A percentile compares a stretch with the other conserved stretches of the same genome.
Conservation (phyloP, 2,888 invertebrate species). For the Caenorhabditis sp. region DNA sequence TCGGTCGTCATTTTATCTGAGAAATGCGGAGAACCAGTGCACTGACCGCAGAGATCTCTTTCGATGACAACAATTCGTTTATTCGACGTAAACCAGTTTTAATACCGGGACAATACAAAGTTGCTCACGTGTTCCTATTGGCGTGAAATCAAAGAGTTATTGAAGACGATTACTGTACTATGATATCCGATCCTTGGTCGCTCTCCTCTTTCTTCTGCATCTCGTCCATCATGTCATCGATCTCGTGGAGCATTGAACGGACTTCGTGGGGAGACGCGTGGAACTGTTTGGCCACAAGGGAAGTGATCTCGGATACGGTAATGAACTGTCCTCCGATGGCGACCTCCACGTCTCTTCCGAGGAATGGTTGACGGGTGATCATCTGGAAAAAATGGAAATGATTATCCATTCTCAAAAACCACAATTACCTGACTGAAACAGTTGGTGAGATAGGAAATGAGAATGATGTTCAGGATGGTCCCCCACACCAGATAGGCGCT, state of each 20-base stretch:
- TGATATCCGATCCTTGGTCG: too few relatives aligned
- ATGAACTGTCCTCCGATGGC: slow-evolving; percentile 65
- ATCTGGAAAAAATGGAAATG: slow-evolving; percentile 40
- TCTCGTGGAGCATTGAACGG: slow-evolving; percentile 66
- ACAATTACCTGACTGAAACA: slow-evolving; percentile 53
- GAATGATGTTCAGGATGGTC: slow-evolving; percentile 63
- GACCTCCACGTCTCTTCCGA: slow-evolving; percentile 65
- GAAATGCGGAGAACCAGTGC: slow-evolving; percentile 4
- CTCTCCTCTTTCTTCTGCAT: background rate
- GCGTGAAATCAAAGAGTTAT: too few relatives aligned
- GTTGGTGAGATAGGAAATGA: slow-evolving; percentile 58
- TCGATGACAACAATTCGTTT: background rate
- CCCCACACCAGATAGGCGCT: slow-evolving; percentile 64
- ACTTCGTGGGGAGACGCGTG: slow-evolving; percentile 69
- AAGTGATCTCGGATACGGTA: slow-evolving; percentile 66
- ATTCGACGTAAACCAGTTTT: slow-evolving; percentile 13
- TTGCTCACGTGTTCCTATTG: background rate
- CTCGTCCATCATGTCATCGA: slow-evolving; percentile 61
- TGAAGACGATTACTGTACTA: too few relatives aligned
- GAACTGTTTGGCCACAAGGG: slow-evolving; percentile 66
- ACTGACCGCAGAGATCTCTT: background rate
- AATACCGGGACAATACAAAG: background rate
- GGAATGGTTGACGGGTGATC: slow-evolving; percentile 58
- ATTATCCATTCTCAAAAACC: background rate
- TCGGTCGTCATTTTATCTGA: slow-evolving; percentile 30